Evolutionary conservation across 2,888 invertebrate genomes (phyloP), one percentile per base, ranked within the genome.

Genomic region (Athalia rosae): DNA sequence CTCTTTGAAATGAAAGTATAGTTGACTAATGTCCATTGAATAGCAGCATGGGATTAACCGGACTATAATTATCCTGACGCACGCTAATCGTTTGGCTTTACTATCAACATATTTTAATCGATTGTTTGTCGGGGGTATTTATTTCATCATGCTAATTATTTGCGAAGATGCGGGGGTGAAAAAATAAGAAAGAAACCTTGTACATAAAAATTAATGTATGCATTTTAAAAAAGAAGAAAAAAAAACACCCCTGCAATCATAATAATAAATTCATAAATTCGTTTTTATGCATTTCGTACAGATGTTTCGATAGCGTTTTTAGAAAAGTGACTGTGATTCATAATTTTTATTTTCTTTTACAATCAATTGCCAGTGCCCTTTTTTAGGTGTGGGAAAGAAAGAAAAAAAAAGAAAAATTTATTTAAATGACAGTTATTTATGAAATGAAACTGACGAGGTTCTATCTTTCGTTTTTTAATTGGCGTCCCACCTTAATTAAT

Each of bases 371-470:
- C 71, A 71, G 71, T 71, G 71, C 71, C 71, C 71, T 13, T 66
- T 48, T n/a, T 50, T 45, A 79, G 66, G 61, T 73, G 64, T 67
- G 76, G 59, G 71, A 62, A 47, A 74, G 41, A 69, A 13, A 43
- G 8, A 67, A 71, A 74, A 67, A 73, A 69, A 77, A 76, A 41
- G 41, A 47, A 76, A 61, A 61, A 59, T 48, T 79, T 64, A 79
- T 74, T 62, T 7, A 74, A 67, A 53, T 28, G 28, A 74, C 62
- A 76, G 48, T 50, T 64, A 56, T 53, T 76, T 64, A 64, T 53
- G 63, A 53, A 53, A 56, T 63, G 43, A 74, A 76, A 76, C 76
- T 76, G 64, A 76, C 76, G 15, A 64, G 64, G 53, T 64, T 64
- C 56, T 53, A 64, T 63, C 63, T 53, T 76, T 76, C 47, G 56